Evolutionary conservation across 2,113 vertebrate genomes (phyloP).

Genomic region (Elephantulus edwardii): DNA sequence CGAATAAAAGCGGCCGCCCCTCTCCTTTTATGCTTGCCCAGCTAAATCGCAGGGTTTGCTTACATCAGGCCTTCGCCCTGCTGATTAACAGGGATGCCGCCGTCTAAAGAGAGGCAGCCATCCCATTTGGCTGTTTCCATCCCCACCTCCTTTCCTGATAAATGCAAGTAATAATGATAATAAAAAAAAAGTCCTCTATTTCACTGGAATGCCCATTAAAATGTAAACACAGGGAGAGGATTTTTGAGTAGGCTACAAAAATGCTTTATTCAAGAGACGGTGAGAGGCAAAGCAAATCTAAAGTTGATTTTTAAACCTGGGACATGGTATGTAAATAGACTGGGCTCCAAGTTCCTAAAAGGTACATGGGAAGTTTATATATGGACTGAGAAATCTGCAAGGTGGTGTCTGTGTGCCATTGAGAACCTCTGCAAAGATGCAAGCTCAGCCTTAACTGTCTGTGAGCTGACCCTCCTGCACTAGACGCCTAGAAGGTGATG

Average conservation of each 20-base stretch:
- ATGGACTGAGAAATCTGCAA: not conserved
- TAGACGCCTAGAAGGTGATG: not conserved
- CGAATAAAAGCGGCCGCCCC: not conserved
- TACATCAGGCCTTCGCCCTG: not conserved
- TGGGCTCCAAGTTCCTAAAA: accelerated
- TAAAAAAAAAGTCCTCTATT: conserved; percentile 66
- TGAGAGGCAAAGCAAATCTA: conserved; percentile 40
- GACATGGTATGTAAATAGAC: accelerated
- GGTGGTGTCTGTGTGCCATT: accelerated
- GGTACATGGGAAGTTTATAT: accelerated
- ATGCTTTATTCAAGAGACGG: conserved; percentile 80
- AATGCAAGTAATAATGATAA: conserved; percentile 80
- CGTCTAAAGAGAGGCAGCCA: conserved; percentile 55
- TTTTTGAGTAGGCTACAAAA: conserved; percentile 82
- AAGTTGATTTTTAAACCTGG: conserved; percentile 55
- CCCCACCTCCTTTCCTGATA: conserved; percentile 67
- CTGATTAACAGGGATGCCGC: conserved; percentile 10
- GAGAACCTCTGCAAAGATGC: not conserved
- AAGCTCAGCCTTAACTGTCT: accelerated
- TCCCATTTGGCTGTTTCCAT: not conserved
- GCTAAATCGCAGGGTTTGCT: not conserved
- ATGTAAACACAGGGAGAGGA: conserved; percentile 81
- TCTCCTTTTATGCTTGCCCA: not conserved
- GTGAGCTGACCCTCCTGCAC: not conserved
- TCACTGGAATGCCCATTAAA: conserved; percentile 81